A percentile compares a stretch with the other conserved stretches of the same genome.
These are phyloP conservation scores for Polymixis flavicincta DNA, from an alignment of 2,888 invertebrate genomes.

Conservation along the genomic window DNA sequence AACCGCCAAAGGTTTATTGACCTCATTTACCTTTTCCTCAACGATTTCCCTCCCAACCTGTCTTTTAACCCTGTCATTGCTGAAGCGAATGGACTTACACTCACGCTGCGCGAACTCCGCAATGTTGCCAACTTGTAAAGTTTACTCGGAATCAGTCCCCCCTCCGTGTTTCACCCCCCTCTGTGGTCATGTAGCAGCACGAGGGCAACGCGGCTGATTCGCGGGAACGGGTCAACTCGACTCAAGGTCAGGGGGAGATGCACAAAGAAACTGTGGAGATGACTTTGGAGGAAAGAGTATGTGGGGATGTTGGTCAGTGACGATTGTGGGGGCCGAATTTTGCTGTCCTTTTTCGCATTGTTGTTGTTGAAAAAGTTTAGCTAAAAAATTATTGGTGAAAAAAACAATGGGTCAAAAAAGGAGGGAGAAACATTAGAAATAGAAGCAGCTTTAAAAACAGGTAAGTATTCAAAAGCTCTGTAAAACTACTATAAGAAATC, in stretches of 20 bases:
- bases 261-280: slow-evolving; percentile 74
- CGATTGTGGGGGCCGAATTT: neutral
- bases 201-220: slow-evolving; percentile 78
- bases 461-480: no score
- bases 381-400: no score
- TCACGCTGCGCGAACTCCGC: slow-evolving; percentile 27
- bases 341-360: no score
- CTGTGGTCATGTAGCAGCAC: slow-evolving; percentile 49
- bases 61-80: slow-evolving; percentile 42
- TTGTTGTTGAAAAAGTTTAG: no score
- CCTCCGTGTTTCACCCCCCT: slow-evolving; percentile 14
- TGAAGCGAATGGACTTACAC: slow-evolving; percentile 34
- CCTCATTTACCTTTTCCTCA: slow-evolving; percentile 32
- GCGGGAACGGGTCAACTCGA: slow-evolving; percentile 87
- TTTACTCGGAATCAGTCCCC: slow-evolving; percentile 64
- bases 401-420: no score
- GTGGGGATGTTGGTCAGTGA: slow-evolving; percentile 37
- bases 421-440: no score
- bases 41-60: slow-evolving; percentile 40
- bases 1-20: slow-evolving; percentile 27
- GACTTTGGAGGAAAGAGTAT: neutral
- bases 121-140: slow-evolving; percentile 63
- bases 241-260: slow-evolving; percentile 86
- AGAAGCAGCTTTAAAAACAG: no score
- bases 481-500: no score